Conservation (phyloP, 2,888 invertebrate species). For the Eupithecia abbreviata region DNA sequence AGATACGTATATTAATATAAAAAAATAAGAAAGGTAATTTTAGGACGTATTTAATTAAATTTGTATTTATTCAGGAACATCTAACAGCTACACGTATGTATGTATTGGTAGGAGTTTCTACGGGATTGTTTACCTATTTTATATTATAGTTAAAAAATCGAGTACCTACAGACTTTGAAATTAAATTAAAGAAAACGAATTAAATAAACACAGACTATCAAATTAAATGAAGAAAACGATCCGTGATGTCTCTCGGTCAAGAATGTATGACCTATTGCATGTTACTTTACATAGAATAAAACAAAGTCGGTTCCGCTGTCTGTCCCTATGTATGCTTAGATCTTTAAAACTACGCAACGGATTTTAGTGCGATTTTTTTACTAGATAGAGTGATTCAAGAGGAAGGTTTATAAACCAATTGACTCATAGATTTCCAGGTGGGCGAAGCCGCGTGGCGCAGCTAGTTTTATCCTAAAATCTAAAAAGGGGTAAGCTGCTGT, state of each 20-base stretch:
- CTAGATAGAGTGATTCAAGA: too few relatives aligned
- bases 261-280: neutral
- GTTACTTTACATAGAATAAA: neutral
- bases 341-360: too few relatives aligned
- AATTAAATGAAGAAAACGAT: neutral
- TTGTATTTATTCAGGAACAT: too few relatives aligned
- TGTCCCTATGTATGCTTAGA: too few relatives aligned
- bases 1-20: too few relatives aligned
- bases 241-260: neutral
- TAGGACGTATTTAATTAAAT: neutral
- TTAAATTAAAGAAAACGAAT: too few relatives aligned
- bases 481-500: conserved; percentile 23
- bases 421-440: too few relatives aligned
- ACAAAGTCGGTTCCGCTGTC: too few relatives aligned
- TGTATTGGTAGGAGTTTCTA: neutral
- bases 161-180: neutral
- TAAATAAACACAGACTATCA: neutral
- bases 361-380: too few relatives aligned
- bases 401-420: too few relatives aligned
- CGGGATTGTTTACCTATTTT: neutral
- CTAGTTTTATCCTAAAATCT: conserved; percentile 6
- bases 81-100: too few relatives aligned
- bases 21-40: neutral
- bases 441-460: too few relatives aligned
- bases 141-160: neutral